Percentiles rank a stretch among this genome's conserved stretches.
Evolutionary conservation across 2,888 invertebrate genomes (phyloP).

Genomic region (Bembecia ichneumoniformis): DNA sequence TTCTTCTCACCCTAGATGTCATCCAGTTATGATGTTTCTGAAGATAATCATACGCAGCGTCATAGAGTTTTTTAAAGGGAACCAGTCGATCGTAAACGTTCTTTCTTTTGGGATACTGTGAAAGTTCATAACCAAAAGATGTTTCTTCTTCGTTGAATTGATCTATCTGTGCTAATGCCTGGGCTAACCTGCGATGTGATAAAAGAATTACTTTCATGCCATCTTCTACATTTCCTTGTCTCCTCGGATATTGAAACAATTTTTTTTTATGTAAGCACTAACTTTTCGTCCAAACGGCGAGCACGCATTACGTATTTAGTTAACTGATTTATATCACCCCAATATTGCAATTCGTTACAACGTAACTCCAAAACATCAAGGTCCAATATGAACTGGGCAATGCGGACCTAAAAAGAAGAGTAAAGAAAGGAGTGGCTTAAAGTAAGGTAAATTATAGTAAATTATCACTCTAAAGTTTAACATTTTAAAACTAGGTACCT

Average conservation of each 20-base stretch:
- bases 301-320: constrained; percentile 87
- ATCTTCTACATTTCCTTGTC: background rate
- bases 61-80: constrained; percentile 90
- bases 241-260: background rate
- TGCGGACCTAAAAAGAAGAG: constrained; percentile 58
- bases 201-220: constrained; percentile 7
- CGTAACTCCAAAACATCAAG: constrained; percentile 84
- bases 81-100: constrained; percentile 82
- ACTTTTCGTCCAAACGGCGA: constrained; percentile 80
- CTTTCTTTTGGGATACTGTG: constrained; percentile 90
- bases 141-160: constrained; percentile 93
- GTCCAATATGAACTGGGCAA: constrained; percentile 87
- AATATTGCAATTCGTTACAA: constrained; percentile 87
- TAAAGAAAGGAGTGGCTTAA: background rate
- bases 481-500: constrained; percentile 37
- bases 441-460: constrained; percentile 12
- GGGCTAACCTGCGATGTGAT: constrained; percentile 64
- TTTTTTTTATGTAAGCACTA: constrained; percentile 12
- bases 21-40: constrained; percentile 89
- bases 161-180: constrained; percentile 85
- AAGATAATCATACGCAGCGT: constrained; percentile 89
- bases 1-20: constrained; percentile 66
- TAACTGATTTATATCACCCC: constrained; percentile 88
- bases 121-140: constrained; percentile 88
- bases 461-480: background rate